Conservation (phyloP, 2,888 invertebrate genomes). For the Mesorhabditis belari region DNA sequence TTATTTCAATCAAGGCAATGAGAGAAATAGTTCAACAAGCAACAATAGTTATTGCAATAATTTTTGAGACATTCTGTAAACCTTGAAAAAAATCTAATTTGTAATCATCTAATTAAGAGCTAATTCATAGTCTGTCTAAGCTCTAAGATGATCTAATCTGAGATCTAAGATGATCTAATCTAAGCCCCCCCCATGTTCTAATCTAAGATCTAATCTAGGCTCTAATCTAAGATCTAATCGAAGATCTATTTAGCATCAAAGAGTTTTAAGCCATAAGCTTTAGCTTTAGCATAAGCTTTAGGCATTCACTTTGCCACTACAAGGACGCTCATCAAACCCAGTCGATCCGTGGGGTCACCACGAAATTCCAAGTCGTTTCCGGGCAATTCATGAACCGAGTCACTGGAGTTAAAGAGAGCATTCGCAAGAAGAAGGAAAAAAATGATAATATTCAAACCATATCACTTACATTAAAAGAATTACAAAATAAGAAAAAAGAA, state of each 20-base stretch:
- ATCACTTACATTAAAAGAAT: neutral
- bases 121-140: too few relatives aligned
- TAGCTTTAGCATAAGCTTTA: too few relatives aligned
- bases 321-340: slow-evolving; percentile 45
- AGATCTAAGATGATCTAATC: too few relatives aligned
- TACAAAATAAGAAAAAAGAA: neutral
- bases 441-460: neutral
- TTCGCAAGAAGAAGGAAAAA: slow-evolving; percentile 10
- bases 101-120: too few relatives aligned
- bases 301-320: slow-evolving; percentile 47
- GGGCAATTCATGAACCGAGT: slow-evolving; percentile 53
- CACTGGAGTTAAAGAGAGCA: slow-evolving; percentile 48
- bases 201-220: neutral
- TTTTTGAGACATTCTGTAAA: too few relatives aligned
- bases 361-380: slow-evolving; percentile 47
- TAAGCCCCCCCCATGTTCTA: too few relatives aligned
- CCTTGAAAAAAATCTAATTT: too few relatives aligned
- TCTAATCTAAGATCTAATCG: too few relatives aligned
- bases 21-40: too few relatives aligned
- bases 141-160: too few relatives aligned
- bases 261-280: slow-evolving; percentile 31
- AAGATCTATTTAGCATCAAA: neutral
- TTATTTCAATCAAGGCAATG: too few relatives aligned
- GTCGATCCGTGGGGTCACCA: slow-evolving; percentile 47
- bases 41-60: too few relatives aligned